Conservation (phyloP, 2,113 vertebrate genomes). For the Erythrocercus mccallii region DNA sequence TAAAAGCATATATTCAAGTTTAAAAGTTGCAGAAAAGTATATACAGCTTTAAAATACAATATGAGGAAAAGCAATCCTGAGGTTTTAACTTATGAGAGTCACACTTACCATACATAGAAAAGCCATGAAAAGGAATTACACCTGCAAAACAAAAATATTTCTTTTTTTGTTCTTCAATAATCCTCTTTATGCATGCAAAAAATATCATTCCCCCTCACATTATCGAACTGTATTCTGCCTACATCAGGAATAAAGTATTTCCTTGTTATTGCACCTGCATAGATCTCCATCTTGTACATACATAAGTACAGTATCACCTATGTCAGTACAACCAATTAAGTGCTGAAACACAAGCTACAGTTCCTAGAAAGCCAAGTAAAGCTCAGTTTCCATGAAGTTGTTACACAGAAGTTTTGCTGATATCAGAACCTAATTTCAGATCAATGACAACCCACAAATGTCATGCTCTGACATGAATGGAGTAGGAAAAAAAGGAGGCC, state of each 20-base stretch:
- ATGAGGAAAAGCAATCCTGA: neutral
- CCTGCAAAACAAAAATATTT: conserved; percentile 75
- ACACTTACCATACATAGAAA: conserved; percentile 98
- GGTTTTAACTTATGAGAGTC: neutral
- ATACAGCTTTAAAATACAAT: neutral
- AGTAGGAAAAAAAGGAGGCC: neutral
- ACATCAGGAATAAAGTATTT: neutral
- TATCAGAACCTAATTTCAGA: conserved; percentile 18
- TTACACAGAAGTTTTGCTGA: neutral
- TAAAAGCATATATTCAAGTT: neutral
- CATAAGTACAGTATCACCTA: neutral
- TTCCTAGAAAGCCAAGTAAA: neutral
- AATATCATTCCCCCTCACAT: neutral
- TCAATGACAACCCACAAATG: neutral
- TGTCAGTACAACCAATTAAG: neutral
- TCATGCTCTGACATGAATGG: neutral
- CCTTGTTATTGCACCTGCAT: neutral
- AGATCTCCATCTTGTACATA: neutral
- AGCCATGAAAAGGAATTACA: conserved; percentile 96
- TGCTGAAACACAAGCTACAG: neutral
- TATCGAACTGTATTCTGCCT: neutral
- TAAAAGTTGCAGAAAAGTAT: neutral
- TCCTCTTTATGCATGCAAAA: neutral
- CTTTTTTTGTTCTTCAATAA: neutral
- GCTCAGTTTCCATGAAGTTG: neutral